Base-by-base conservation (phyloP, 2,113 vertebrate genomes). In the Corythaixoides concolor region DNA sequence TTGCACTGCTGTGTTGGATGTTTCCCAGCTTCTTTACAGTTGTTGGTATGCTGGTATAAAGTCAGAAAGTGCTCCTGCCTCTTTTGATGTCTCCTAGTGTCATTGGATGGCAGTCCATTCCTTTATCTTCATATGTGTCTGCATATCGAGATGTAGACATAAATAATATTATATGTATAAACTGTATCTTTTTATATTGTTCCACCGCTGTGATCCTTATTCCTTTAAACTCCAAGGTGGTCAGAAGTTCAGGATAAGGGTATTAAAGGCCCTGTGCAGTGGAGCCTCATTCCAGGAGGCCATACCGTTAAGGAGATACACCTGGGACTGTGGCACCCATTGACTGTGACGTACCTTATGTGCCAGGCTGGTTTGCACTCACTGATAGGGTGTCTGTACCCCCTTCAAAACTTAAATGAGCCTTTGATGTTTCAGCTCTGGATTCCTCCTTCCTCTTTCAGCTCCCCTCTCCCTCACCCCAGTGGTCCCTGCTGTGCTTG, bases 251-350 rank as follows among this genome's bases (percentile, higher is more conserved):
- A 52, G n/a, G 22, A 8, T 63, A 32, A 56, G 53, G 37, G 3
- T 12, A 12, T 59, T 59, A 43, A 52, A 58, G 15, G 8, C 28
- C 4, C 11, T 39, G 18, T 18, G 5, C 18, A 15, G 5, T n/a
- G 55, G 22, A 62, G n/a, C 27, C 43, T 21, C 0, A 32, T 68
- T 80, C 62, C 68, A 76, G 30, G 33, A 58, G 39, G 12, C 8
- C 35, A 18, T 10, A 1, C 15, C 7, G 6, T 18, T 21, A 28
- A 50, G 32, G 24, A 50, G 62, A 22, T 33, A 53, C 30, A 35
- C 14, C 23, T 14, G 2, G 6, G 52, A 21, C 83, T 49, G 47
- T 86, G 81, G n/a, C 45, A 13, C 4, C 27, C 0, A 0, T 11
- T 30, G 62, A 9, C 24, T 37, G 33, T 41, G 58, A 64, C 58